Conservation (phyloP, 2,888 invertebrate genomes). For the Aphrophora alni region DNA sequence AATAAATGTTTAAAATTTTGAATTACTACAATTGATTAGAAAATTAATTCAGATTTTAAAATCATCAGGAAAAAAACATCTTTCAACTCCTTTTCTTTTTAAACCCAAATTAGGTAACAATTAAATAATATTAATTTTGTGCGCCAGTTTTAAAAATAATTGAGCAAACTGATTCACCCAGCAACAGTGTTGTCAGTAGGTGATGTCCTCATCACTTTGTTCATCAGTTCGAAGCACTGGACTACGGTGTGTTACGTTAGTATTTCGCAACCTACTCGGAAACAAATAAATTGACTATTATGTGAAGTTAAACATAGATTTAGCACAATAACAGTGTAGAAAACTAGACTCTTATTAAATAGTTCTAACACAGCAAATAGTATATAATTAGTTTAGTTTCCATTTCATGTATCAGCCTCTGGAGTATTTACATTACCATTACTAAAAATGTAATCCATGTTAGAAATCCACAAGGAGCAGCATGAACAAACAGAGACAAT, state of each 20-base stretch:
- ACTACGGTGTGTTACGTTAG: constrained; percentile 45
- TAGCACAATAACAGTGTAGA: not conserved
- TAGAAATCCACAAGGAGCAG: not conserved
- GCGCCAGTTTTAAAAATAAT: not conserved
- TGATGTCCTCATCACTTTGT: constrained; percentile 45
- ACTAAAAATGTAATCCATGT: not conserved
- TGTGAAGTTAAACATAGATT: not conserved
- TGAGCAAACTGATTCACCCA: not conserved
- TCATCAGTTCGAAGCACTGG: constrained; percentile 47
- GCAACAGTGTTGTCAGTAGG: constrained; percentile 36
- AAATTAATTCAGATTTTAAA: too few species aligned
- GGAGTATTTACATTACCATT: not conserved
- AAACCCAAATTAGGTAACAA: too few species aligned
- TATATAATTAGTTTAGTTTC: not conserved
- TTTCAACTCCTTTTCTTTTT: too few species aligned
- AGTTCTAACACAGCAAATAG: not conserved
- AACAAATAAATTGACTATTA: constrained; percentile 21
- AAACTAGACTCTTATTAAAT: not conserved
- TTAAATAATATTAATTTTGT: too few species aligned
- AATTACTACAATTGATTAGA: too few species aligned
- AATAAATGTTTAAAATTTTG: too few species aligned
- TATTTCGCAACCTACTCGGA: constrained; percentile 44
- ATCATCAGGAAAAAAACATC: too few species aligned
- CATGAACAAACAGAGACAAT: not conserved
- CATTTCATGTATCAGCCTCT: not conserved